These are phyloP conservation scores for Chaenocephalus aceratus DNA, from an alignment of 2,113 vertebrate species.

Conservation along the genomic window DNA sequence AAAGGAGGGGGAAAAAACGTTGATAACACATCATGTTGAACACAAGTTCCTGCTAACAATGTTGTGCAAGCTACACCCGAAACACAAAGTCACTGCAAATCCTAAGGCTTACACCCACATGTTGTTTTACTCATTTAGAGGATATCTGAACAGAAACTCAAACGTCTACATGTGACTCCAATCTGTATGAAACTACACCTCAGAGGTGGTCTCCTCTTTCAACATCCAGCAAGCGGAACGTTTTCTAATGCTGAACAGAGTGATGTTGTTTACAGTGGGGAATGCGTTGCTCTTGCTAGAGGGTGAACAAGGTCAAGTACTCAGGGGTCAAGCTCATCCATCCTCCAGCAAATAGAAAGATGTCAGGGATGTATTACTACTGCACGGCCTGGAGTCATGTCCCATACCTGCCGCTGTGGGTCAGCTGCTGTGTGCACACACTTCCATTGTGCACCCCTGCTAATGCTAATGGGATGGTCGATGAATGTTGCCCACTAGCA, in stretches of 20 bases:
- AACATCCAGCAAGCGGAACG: constrained; percentile 11
- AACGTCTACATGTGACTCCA: constrained; percentile 19
- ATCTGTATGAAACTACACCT: constrained; percentile 24
- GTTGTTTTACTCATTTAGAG: constrained; percentile 51
- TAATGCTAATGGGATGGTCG: constrained; percentile 3
- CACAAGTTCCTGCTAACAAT: constrained; percentile 48
- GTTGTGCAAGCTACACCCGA: constrained; percentile 55
- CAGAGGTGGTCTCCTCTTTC: constrained; percentile 50
- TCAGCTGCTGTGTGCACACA: constrained; percentile 24
- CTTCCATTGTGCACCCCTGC: constrained; percentile 15
- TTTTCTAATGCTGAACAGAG: constrained; percentile 9
- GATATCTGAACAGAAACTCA: constrained; percentile 16
- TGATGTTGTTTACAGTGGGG: constrained; percentile 45
- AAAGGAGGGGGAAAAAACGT: constrained; percentile 37
- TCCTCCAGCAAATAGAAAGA: constrained; percentile 47
- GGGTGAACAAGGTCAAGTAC: constrained; percentile 61
- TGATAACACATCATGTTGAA: constrained; percentile 66
- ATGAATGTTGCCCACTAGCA: constrained; percentile 2
- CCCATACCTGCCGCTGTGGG: constrained; percentile 17
- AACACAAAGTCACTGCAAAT: constrained; percentile 53
- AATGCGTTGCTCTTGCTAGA: constrained; percentile 48
- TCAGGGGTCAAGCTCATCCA: constrained; percentile 62
- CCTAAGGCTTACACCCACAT: constrained; percentile 52
- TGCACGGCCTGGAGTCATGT: constrained; percentile 7
- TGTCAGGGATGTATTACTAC: constrained; percentile 32